These are phyloP conservation scores for Pristionchus arcanus DNA, from an alignment of 2,888 invertebrate genomes.

Conservation along the genomic window DNA sequence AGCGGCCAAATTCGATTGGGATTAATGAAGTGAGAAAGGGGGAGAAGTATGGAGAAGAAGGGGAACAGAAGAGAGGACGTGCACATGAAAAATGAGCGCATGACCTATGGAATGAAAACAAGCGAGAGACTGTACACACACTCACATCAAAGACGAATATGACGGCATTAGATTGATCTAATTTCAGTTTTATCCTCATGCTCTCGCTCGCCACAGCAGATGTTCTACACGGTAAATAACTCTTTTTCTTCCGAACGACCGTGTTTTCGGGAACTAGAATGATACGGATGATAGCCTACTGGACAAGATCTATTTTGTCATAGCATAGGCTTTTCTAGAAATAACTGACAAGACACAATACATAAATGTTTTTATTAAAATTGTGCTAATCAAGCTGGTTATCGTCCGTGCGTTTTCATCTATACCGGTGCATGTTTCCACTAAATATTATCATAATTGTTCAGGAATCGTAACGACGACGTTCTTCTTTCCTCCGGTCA, in stretches of 20 bases:
- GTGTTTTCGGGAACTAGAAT: background rate
- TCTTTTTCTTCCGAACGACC: background rate
- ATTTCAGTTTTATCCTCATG: conserved; percentile 77
- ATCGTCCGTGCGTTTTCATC: no score
- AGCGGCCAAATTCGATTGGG: conserved; percentile 36
- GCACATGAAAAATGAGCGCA: background rate
- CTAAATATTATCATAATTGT: background rate
- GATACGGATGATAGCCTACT: no score
- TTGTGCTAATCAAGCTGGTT: no score
- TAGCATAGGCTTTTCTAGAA: background rate
- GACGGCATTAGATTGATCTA: conserved; percentile 9
- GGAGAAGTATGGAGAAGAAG: conserved; percentile 8
- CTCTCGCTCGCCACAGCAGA: conserved; percentile 77
- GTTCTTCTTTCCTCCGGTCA: conserved; percentile 77
- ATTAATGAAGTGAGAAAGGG: conserved; percentile 23
- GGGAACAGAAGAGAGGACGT: background rate
- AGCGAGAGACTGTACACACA: background rate
- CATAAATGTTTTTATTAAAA: no score
- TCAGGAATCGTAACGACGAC: conserved; percentile 72
- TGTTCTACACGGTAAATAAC: conserved; percentile 73
- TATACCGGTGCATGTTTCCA: no score
- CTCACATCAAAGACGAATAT: background rate
- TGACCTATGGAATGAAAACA: conserved; percentile 17
- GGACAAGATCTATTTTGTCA: background rate
- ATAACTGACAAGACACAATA: no score